A percentile compares a stretch with the other conserved stretches of the same genome.
Evolutionary conservation across 53 echinoderm and acorn worm genomes (phyloP).

Genomic region (Pentamera pediparva): DNA sequence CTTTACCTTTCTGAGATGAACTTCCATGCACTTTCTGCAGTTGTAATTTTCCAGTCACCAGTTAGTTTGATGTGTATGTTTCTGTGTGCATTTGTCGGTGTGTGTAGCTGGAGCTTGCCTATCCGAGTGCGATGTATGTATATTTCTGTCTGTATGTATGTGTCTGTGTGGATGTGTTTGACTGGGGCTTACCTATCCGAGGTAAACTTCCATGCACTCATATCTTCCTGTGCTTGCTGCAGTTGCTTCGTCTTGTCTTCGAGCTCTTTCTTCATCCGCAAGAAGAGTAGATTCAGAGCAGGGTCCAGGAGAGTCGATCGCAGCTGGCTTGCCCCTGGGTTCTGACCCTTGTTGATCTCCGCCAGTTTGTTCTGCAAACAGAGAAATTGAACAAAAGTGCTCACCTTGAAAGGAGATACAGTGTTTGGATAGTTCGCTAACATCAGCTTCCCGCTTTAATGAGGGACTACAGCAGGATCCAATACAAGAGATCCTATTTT

Average conservation of each 20-base stretch:
- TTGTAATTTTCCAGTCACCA: no score
- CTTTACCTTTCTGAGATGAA: no score
- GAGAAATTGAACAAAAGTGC: not conserved
- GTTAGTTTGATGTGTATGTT: no score
- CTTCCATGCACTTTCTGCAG: no score
- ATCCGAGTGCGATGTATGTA: no score
- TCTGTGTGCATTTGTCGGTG: no score
- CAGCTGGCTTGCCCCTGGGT: conserved; percentile 71
- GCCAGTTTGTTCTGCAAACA: conserved; percentile 66
- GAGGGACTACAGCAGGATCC: no score
- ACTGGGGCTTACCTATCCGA: conserved; percentile 70
- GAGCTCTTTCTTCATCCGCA: conserved; percentile 73
- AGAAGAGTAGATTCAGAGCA: conserved; percentile 84
- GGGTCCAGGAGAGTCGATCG: conserved; percentile 84
- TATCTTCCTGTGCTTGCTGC: conserved; percentile 90
- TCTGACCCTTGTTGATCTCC: conserved; percentile 75
- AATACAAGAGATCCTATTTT: no score
- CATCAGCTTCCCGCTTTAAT: no score
- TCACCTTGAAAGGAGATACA: not conserved
- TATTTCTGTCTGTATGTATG: no score
- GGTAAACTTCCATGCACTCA: conserved; percentile 99
- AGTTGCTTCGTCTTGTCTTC: conserved; percentile 80
- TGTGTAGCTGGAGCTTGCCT: no score
- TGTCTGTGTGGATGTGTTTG: no score
- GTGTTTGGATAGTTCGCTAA: not conserved